Evolutionary conservation across 2,888 invertebrate species (phyloP).

Genomic region (Pammene fasciana): DNA sequence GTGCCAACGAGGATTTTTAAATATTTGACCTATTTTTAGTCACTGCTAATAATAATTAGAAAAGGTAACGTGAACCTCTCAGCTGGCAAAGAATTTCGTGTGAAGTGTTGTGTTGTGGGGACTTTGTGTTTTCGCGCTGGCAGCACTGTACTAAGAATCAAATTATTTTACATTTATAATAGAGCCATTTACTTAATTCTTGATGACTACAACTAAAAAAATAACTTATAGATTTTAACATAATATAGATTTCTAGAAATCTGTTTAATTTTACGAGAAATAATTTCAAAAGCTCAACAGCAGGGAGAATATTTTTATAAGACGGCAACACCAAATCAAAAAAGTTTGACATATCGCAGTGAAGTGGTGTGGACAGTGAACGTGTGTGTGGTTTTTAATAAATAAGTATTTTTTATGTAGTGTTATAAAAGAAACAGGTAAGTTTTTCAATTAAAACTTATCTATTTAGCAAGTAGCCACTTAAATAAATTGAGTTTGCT

Average conservation of each 20-base stretch:
- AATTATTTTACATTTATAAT: background rate
- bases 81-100: constrained; percentile 63
- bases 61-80: constrained; percentile 81
- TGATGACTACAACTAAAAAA: background rate
- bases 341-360: constrained; percentile 75
- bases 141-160: constrained; percentile 49
- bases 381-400: constrained; percentile 71
- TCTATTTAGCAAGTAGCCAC: constrained; percentile 47
- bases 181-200: background rate
- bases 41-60: constrained; percentile 79
- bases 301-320: constrained; percentile 48
- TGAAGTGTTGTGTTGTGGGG: constrained; percentile 51
- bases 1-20: constrained; percentile 78
- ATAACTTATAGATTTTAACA: background rate
- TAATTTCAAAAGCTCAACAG: background rate
- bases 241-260: background rate
- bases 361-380: constrained; percentile 73
- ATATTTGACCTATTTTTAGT: constrained; percentile 82
- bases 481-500: constrained; percentile 35
- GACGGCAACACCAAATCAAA: constrained; percentile 62
- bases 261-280: background rate
- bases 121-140: constrained; percentile 52
- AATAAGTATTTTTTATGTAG: constrained; percentile 72
- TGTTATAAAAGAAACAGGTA: constrained; percentile 68
- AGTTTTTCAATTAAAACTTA: constrained; percentile 72